phyloP scores from a whole-genome alignment of 2,113 vertebrate genomes.

The Dunckerocampus dactyliophorus region DNA sequence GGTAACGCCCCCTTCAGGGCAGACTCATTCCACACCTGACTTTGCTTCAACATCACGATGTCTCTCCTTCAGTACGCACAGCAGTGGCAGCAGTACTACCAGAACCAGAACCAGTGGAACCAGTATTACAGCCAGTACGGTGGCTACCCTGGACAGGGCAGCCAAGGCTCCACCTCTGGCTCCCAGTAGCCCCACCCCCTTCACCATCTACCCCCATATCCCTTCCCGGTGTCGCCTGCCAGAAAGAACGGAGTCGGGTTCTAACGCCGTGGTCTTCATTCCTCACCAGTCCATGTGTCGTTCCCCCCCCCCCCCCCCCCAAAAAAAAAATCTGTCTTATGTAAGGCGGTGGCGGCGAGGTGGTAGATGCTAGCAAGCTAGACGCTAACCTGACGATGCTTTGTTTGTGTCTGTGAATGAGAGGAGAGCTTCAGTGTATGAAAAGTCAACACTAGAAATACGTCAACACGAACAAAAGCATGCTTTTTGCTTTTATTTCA shows the following conservation, averaged over 20 bases:
- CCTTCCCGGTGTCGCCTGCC: slow-evolving; percentile 40
- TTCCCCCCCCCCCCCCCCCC: not conserved
- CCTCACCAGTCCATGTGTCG: slow-evolving; percentile 28
- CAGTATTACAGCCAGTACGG: slow-evolving; percentile 88
- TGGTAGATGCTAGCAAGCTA: slow-evolving; percentile 53
- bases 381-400: slow-evolving; percentile 54
- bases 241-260: slow-evolving; percentile 11
- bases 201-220: slow-evolving; percentile 24
- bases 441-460: not conserved
- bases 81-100: slow-evolving; percentile 94
- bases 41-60: not conserved
- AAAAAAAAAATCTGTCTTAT: slow-evolving; percentile 18
- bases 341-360: slow-evolving; percentile 41
- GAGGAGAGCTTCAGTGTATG: not conserved
- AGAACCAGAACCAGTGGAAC: slow-evolving; percentile 91
- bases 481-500: slow-evolving; percentile 50
- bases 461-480: slow-evolving; percentile 40
- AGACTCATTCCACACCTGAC: too few relatives aligned
- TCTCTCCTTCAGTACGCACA: slow-evolving; percentile 77
- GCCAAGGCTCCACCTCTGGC: slow-evolving; percentile 72
- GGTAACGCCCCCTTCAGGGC: slow-evolving; percentile 48
- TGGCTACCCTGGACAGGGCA: slow-evolving; percentile 80
- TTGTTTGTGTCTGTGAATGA: slow-evolving; percentile 35
- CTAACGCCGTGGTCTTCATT: slow-evolving; percentile 28
- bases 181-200: slow-evolving; percentile 71